Conservation (phyloP, 2,797 vertebrate species). For the Toxotes lorentzi region DNA sequence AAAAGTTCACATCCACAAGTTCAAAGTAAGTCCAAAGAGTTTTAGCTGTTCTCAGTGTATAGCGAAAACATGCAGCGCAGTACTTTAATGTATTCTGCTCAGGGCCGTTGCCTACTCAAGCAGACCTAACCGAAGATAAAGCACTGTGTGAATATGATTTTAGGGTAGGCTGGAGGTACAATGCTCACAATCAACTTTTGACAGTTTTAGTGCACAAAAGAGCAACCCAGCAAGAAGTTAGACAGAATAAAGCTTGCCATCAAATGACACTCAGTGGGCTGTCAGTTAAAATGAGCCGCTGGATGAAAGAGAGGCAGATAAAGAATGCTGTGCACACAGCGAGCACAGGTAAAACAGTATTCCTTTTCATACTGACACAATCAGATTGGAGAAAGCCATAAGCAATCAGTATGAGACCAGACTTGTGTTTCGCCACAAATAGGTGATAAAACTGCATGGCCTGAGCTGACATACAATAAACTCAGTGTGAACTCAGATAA, state of each 20-base stretch:
- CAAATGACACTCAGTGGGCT: slow-evolving; percentile 69
- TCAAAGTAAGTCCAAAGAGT: slow-evolving; percentile 62
- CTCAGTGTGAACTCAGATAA: slow-evolving; percentile 16
- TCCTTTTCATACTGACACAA: slow-evolving; percentile 51
- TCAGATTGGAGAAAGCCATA: slow-evolving; percentile 36
- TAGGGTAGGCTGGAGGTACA: slow-evolving; percentile 67
- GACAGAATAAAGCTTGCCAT: slow-evolving; percentile 65
- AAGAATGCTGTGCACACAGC: slow-evolving; percentile 44
- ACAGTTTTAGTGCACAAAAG: slow-evolving; percentile 71
- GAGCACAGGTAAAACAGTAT: slow-evolving; percentile 55
- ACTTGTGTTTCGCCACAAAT: slow-evolving; percentile 23
- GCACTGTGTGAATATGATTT: slow-evolving; percentile 64
- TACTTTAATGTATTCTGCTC: slow-evolving; percentile 67
- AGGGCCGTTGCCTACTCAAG: slow-evolving; percentile 56
- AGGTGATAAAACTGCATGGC: slow-evolving; percentile 10
- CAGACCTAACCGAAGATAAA: slow-evolving; percentile 70
- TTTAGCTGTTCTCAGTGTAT: slow-evolving; percentile 28
- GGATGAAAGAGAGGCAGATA: slow-evolving; percentile 61
- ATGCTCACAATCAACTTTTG: slow-evolving; percentile 65
- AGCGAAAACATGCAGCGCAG: slow-evolving; percentile 45
- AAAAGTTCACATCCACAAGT: slow-evolving; percentile 45
- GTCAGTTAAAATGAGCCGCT: slow-evolving; percentile 67
- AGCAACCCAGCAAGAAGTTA: slow-evolving; percentile 59
- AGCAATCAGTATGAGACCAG: slow-evolving; percentile 8
- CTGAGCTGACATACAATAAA: slow-evolving; percentile 19